Evolutionary conservation across 2,113 vertebrate genomes (phyloP).

Genomic region (Trogon melanurus): DNA sequence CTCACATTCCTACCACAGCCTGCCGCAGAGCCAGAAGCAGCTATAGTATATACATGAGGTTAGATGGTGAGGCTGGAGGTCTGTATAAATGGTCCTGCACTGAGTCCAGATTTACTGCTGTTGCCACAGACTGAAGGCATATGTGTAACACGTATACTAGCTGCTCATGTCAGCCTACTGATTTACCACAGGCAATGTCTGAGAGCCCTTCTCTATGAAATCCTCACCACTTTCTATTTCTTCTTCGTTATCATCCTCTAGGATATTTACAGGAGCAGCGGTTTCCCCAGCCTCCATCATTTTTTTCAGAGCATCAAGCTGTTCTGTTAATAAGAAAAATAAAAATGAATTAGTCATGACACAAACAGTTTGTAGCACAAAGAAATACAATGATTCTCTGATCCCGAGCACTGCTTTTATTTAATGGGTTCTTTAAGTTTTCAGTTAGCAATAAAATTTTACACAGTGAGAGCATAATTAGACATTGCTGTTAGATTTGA

Average conservation of each 20-base stretch:
- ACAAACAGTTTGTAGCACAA: neutral
- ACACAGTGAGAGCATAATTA: neutral
- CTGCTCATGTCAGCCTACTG: neutral
- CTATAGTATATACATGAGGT: neutral
- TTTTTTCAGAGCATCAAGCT: slow-evolving; percentile 95
- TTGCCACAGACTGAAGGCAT: neutral
- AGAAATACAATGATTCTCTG: neutral
- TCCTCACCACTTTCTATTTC: slow-evolving; percentile 89
- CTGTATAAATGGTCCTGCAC: neutral
- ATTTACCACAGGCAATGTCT: neutral
- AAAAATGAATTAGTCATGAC: neutral
- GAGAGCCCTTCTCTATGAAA: neutral
- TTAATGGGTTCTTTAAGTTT: neutral
- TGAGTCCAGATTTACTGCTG: neutral
- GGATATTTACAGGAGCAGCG: slow-evolving; percentile 88
- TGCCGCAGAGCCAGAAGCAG: neutral
- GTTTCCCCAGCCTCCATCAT: slow-evolving; percentile 98
- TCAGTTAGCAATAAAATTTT: neutral
- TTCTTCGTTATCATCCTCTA: slow-evolving; percentile 95
- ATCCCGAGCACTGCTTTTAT: neutral
- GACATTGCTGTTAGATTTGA: neutral
- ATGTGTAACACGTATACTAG: neutral
- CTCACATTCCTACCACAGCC: neutral
- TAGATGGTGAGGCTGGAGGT: neutral
- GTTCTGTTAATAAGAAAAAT: slow-evolving; percentile 81